A percentile compares a stretch with the other conserved stretches of the same genome.
phyloP scores from a whole-genome alignment of 2,797 vertebrate species.

The Chaetophractus vellerosus region DNA sequence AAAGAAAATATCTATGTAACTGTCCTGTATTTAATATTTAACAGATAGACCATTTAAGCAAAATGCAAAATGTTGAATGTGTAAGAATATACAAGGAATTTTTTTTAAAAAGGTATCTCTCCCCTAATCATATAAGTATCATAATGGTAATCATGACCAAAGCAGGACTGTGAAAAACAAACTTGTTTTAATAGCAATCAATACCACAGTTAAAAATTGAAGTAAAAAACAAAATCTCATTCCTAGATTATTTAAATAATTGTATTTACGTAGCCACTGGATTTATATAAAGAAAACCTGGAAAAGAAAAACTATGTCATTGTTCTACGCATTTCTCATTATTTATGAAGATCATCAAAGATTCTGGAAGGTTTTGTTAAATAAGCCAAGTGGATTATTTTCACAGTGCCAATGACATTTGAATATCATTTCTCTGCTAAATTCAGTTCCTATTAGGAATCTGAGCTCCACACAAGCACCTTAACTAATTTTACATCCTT shows the following conservation, averaged over 20 bases:
- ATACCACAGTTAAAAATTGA: neutral
- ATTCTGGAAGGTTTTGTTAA: conserved; percentile 4
- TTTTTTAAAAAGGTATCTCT: too few relatives aligned
- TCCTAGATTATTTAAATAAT: conserved; percentile 4
- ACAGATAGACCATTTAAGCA: neutral
- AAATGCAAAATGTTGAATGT: conserved; percentile 19
- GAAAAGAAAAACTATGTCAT: neutral
- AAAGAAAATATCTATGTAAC: conserved; percentile 59
- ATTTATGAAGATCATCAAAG: conserved; percentile 24
- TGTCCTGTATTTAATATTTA: neutral
- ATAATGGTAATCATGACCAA: conserved; percentile 1
- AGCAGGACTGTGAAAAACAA: neutral
- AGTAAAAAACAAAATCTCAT: neutral
- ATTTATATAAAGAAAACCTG: neutral
- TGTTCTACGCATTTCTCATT: conserved; percentile 9
- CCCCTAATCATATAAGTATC: neutral
- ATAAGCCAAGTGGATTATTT: conserved; percentile 26
- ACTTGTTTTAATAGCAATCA: neutral
- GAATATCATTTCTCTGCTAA: neutral
- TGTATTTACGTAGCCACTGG: neutral
- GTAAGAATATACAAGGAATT: neutral
- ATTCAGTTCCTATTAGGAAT: neutral
- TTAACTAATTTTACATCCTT: neutral
- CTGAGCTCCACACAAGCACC: neutral
- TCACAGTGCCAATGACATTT: neutral